Conservation (phyloP, 2,888 invertebrate genomes). For the Sepiola atlantica region DNA sequence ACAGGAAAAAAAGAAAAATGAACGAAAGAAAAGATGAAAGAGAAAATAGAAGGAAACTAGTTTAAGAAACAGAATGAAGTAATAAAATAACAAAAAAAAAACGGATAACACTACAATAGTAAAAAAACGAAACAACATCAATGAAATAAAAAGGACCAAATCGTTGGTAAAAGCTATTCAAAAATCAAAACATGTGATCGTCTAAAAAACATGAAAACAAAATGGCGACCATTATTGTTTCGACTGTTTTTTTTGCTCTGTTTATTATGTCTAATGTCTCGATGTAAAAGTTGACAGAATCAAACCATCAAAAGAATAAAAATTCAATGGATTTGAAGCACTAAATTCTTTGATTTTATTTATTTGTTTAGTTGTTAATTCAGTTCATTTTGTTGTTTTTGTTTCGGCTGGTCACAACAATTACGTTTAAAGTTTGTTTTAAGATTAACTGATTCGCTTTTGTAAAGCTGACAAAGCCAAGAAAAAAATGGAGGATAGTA, state of each 20-base stretch:
- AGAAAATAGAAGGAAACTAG: not conserved
- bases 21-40: not conserved
- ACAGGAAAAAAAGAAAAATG: not conserved
- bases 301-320: not conserved
- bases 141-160: not conserved
- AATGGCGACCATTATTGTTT: not conserved
- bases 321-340: not conserved
- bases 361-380: not conserved
- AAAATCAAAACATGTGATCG: not conserved
- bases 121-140: not conserved
- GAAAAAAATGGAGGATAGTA: not conserved
- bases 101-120: not conserved
- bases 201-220: not conserved
- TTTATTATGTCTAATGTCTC: not conserved
- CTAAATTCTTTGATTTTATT: not conserved
- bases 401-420: not conserved
- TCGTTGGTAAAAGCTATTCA: not conserved
- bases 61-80: not conserved
- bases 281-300: not conserved
- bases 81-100: not conserved
- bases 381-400: not conserved
- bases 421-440: slow-evolving; percentile 18
- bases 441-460: not conserved
- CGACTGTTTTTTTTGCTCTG: not conserved
- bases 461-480: not conserved